Conservation (phyloP, 2,888 invertebrate genomes). For the Drepana falcataria region DNA sequence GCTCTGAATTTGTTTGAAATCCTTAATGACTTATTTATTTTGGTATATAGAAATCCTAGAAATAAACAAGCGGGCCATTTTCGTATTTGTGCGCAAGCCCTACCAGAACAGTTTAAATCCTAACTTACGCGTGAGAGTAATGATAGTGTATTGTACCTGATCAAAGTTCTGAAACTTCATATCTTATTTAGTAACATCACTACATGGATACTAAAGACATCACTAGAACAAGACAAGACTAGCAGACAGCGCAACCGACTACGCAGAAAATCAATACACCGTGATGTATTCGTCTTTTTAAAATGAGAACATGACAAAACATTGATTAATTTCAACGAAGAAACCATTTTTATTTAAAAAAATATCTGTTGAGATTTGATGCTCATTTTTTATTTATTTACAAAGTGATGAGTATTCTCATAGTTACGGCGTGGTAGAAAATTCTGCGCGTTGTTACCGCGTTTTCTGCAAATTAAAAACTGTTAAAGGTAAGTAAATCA, state of each 20-base stretch:
- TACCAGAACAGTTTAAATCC: too few species aligned
- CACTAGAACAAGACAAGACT: too few species aligned
- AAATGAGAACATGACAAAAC: slow-evolving; percentile 78
- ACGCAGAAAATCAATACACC: slow-evolving; percentile 74
- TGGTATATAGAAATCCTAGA: too few species aligned
- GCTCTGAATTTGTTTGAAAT: too few species aligned
- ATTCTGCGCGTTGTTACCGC: slow-evolving; percentile 67
- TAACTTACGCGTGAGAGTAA: too few species aligned
- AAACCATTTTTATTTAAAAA: slow-evolving; percentile 71
- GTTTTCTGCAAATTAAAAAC: slow-evolving; percentile 63
- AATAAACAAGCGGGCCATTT: too few species aligned
- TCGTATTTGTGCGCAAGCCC: too few species aligned
- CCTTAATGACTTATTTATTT: too few species aligned
- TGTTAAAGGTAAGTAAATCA: slow-evolving; percentile 66
- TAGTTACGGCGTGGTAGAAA: slow-evolving; percentile 77
- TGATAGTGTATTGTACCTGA: too few species aligned
- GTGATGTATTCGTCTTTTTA: slow-evolving; percentile 66
- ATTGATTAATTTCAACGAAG: slow-evolving; percentile 68
- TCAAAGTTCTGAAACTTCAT: too few species aligned
- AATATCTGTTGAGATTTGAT: slow-evolving; percentile 71
- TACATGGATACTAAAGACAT: too few species aligned
- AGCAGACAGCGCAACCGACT: slow-evolving; percentile 35
- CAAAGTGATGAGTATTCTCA: slow-evolving; percentile 76
- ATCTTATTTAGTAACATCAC: too few species aligned
- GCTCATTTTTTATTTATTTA: slow-evolving; percentile 79